Evolutionary conservation across 2,888 invertebrate genomes (phyloP).

Genomic region (Agrotis clavis): DNA sequence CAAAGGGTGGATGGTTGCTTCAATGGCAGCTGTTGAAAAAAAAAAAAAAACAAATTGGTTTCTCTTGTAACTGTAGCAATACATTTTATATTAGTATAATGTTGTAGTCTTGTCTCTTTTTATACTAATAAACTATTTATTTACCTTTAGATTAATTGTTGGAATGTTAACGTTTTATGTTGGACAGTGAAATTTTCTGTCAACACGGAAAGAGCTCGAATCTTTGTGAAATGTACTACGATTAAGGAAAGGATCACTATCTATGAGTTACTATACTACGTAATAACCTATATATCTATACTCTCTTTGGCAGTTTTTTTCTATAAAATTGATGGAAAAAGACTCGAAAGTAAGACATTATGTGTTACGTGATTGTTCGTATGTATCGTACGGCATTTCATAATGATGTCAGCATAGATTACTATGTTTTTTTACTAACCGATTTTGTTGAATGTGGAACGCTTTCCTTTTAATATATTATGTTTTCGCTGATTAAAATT

Average conservation of each 20-base stretch:
- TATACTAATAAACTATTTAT: constrained; percentile 78
- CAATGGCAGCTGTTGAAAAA: constrained; percentile 71
- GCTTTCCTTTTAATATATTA: constrained; percentile 43
- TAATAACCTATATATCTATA: constrained; percentile 28
- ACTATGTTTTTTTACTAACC: constrained; percentile 58
- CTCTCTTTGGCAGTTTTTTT: constrained; percentile 30
- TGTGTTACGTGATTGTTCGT: constrained; percentile 33
- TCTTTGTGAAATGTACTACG: constrained; percentile 63
- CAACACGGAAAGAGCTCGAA: constrained; percentile 51
- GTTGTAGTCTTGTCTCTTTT: constrained; percentile 78
- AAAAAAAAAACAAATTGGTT: constrained; percentile 77
- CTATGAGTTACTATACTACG: constrained; percentile 31
- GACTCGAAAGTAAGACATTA: constrained; percentile 54
- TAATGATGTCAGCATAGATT: constrained; percentile 53
- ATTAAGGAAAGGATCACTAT: constrained; percentile 43
- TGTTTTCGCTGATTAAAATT: constrained; percentile 41
- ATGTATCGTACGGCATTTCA: constrained; percentile 58
- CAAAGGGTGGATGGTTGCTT: constrained; percentile 76
- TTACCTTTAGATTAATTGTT: constrained; percentile 82
- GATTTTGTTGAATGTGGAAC: constrained; percentile 65
- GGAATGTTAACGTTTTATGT: constrained; percentile 83
- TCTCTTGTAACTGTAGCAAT: constrained; percentile 80
- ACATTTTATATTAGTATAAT: constrained; percentile 79
- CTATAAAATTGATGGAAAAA: constrained; percentile 44
- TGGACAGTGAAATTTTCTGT: constrained; percentile 71